Base-by-base conservation (phyloP, 2,113 vertebrate species). In the Butastur rufipennis region DNA sequence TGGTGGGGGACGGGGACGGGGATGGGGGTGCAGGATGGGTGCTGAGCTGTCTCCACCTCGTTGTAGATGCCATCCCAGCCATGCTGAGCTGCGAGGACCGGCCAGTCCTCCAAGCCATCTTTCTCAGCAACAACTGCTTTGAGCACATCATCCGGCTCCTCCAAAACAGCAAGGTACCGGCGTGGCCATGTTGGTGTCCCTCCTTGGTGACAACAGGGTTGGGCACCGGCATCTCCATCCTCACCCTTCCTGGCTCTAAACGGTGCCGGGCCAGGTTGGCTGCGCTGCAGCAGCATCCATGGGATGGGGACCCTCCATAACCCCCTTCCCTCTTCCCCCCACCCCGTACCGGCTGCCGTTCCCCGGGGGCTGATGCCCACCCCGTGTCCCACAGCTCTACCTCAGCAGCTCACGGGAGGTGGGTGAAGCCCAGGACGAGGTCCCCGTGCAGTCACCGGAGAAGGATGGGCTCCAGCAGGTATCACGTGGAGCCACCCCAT, bases 81-180 rank as follows among this genome's bases (percentile, higher is more conserved):
- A 99, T 99, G 98, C 97, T 99, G 97, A 98, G 98, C 52, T 99
- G 99, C 13, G 96, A 98, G 12, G 99, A 99, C 97, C 98, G 99
- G 29, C 99, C 99, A 0, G 99, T 98, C 29, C 98, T 99, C 8
- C 99, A 99, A 90, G 99, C 99, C 3, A 96, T 99, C 91, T 99
- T 99, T 95, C 99, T 99, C 77, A 99, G 99, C 98, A 99, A 99
- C 97, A 99, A 99, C 97, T 99, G 99, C 98, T 99, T 99, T 17
- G 99, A 99, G 95, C 99, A 99, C 97, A 99, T 99, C 96, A 99
- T 99, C 59, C 98, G 99, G 31, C 99, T 99, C 81, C 98, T 99
- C 93, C 99, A 99, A 86, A 99, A 99, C 98, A 99, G 99, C 98
- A 99, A 99, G 99, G 99, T 99, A 95, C 1, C 2, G 4, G 4